Conservation (phyloP, 2,113 vertebrate genomes). For the Cisticola juncidis region DNA sequence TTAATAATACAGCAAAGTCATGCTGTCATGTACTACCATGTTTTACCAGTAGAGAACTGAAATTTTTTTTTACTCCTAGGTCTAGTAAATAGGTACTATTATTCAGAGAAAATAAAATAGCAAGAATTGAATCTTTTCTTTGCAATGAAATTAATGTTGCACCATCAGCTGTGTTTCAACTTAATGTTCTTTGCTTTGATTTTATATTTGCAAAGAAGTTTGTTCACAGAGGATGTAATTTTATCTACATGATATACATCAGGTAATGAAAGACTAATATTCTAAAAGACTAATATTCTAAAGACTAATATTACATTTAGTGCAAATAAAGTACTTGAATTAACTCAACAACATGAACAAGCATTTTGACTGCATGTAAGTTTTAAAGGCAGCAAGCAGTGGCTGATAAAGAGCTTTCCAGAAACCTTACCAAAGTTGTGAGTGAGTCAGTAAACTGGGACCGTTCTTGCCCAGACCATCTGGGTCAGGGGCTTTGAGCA, state of each 20-base stretch:
- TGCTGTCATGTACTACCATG: background rate
- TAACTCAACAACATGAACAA: background rate
- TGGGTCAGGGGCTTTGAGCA: background rate
- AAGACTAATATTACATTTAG: too few species aligned
- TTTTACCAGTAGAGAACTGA: background rate
- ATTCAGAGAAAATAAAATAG: slow-evolving; percentile 18
- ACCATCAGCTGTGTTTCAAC: background rate
- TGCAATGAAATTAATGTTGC: background rate
- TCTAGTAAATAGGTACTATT: slow-evolving; percentile 4
- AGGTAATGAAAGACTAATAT: background rate
- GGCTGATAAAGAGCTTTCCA: background rate
- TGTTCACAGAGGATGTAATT: slow-evolving; percentile 5
- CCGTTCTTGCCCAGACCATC: background rate
- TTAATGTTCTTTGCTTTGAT: slow-evolving; percentile 38
- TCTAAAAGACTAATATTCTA: background rate
- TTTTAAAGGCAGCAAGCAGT: background rate
- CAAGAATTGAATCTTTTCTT: background rate
- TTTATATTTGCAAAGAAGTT: slow-evolving; percentile 39
- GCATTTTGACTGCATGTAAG: background rate
- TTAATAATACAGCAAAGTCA: background rate
- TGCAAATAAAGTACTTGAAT: background rate
- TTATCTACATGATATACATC: background rate
- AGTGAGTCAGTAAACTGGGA: background rate
- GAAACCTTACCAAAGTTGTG: background rate
- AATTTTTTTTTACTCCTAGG: background rate